phyloP scores from a whole-genome alignment of 1,140 invertebrate genomes.

The Gryon sp. region DNA sequence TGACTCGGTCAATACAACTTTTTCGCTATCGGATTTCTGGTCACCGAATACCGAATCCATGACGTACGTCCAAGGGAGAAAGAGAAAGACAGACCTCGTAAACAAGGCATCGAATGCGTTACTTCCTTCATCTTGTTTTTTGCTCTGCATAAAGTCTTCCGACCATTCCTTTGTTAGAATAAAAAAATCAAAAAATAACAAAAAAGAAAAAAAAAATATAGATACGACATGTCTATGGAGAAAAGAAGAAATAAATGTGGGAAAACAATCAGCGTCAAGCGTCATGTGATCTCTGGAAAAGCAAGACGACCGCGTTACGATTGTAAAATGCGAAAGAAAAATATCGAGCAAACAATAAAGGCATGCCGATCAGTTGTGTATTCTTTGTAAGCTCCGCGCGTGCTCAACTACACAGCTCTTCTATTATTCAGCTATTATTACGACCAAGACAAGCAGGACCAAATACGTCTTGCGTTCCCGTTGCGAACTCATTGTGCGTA shows the following conservation, averaged over 20 bases:
- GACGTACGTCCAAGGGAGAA: too few species aligned
- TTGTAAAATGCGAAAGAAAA: conserved; percentile 45
- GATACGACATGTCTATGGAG: too few species aligned
- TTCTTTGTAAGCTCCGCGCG: conserved; percentile 61
- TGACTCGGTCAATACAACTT: conserved; percentile 43
- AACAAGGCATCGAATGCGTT: conserved; percentile 42
- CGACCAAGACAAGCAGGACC: conserved; percentile 60
- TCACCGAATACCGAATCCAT: conserved; percentile 44
- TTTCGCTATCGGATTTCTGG: conserved; percentile 58
- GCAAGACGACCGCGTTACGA: conserved; percentile 20
- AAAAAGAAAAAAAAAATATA: too few species aligned
- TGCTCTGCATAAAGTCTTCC: conserved; percentile 41
- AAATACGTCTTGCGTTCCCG: conserved; percentile 60
- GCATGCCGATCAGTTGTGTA: conserved; percentile 54
- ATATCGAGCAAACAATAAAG: conserved; percentile 61
- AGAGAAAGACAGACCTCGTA: conserved; percentile 22
- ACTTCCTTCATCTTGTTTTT: conserved; percentile 35
- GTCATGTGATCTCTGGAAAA: conserved; percentile 21
- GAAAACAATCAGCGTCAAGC: neutral
- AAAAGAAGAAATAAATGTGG: conserved; percentile 3
- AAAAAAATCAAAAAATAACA: conserved; percentile 2
- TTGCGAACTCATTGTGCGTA: conserved; percentile 62
- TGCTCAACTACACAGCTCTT: conserved; percentile 50
- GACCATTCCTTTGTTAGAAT: conserved; percentile 19
- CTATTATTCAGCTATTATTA: conserved; percentile 65